Conservation (phyloP, 2,797 vertebrate species). For the Falco berigora region DNA sequence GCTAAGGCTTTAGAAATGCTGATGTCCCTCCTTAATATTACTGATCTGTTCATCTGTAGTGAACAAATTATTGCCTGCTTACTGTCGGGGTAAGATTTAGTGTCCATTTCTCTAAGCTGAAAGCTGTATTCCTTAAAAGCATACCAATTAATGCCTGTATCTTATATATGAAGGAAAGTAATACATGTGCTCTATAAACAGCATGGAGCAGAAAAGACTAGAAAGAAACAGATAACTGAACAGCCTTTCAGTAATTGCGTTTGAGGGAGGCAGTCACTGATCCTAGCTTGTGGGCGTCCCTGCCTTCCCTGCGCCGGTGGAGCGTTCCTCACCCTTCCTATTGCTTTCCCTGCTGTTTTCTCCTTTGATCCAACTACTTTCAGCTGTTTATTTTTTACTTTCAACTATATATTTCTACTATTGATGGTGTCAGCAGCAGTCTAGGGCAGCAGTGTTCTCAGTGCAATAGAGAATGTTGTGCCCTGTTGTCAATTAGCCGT, state of each 20-base stretch:
- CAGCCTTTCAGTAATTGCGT: background rate
- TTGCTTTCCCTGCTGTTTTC: background rate
- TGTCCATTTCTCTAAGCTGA: background rate
- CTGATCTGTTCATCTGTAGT: background rate
- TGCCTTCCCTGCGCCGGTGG: accelerated
- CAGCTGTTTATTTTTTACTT: background rate
- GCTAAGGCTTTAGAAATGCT: background rate
- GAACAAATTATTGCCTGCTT: background rate
- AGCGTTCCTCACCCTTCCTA: background rate
- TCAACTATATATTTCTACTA: background rate
- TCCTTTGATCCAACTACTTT: background rate
- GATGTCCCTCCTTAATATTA: background rate
- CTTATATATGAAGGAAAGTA: background rate
- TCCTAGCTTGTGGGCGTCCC: background rate
- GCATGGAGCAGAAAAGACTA: background rate
- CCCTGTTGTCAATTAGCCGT: background rate
- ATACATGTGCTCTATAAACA: background rate
- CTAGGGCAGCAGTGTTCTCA: background rate
- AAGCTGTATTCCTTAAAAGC: background rate
- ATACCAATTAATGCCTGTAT: background rate
- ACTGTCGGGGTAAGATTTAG: background rate
- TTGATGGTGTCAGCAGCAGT: background rate
- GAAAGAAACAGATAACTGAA: background rate
- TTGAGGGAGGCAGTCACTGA: background rate
- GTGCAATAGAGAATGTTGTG: background rate